These are phyloP conservation scores for Cyprinodon tularosa DNA, from an alignment of 2,113 vertebrate genomes.

Conservation along the genomic window DNA sequence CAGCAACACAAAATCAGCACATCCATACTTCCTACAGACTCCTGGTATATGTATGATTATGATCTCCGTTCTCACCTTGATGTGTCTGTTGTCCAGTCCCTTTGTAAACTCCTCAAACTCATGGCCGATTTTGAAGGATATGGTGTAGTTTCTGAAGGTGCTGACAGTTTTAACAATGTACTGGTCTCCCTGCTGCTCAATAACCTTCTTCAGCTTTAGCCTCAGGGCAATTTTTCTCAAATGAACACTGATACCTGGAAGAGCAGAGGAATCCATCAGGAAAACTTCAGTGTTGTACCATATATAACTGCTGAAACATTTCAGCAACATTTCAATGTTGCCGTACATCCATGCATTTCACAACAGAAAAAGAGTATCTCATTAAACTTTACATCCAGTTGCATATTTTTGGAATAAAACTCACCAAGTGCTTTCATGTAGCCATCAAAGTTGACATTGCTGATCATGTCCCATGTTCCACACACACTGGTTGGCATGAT, in stretches of 20 bases:
- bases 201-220: conserved; percentile 86
- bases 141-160: conserved; percentile 81
- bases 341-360: neutral
- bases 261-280: neutral
- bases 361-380: neutral
- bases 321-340: neutral
- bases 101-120: conserved; percentile 89
- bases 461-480: conserved; percentile 87
- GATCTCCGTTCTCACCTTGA: conserved; percentile 78
- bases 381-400: neutral
- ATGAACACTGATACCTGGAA: conserved; percentile 81
- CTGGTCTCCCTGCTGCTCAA: conserved; percentile 80
- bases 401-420: conserved; percentile 23
- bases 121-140: conserved; percentile 83
- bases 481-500: conserved; percentile 83
- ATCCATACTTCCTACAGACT: neutral
- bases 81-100: conserved; percentile 87
- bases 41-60: neutral
- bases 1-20: neutral
- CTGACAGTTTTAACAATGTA: conserved; percentile 84
- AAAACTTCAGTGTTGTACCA: neutral
- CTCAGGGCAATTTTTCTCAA: conserved; percentile 84
- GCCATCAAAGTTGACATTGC: conserved; percentile 86
- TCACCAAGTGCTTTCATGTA: conserved; percentile 88
- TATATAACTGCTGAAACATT: neutral